phyloP scores from a whole-genome alignment of 2,113 vertebrate species.

The Tyrannus savana region DNA sequence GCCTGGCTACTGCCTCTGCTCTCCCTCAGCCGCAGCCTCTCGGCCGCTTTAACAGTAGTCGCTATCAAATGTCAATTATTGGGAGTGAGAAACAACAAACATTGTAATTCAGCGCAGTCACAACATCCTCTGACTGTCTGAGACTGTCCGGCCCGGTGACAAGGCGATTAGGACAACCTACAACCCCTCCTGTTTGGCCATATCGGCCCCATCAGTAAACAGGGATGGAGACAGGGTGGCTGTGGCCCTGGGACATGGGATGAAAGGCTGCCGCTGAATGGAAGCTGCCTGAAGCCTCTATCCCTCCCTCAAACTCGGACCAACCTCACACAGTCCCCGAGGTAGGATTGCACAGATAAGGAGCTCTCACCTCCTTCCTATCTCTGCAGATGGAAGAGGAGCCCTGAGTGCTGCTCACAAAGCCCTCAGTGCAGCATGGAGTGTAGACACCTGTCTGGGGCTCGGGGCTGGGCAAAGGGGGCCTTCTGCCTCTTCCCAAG shows the following conservation, averaged over 20 bases:
- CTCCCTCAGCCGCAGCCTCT: background rate
- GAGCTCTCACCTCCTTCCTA: background rate
- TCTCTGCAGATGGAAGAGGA: background rate
- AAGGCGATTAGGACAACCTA: slow-evolving; percentile 62
- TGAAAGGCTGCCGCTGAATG: slow-evolving; percentile 39
- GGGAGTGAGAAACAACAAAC: slow-evolving; percentile 75
- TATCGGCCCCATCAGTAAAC: slow-evolving; percentile 77
- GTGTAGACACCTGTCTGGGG: fast-evolving
- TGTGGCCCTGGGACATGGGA: slow-evolving; percentile 68
- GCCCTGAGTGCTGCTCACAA: background rate
- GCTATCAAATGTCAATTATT: slow-evolving; percentile 73
- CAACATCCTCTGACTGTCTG: slow-evolving; percentile 73
- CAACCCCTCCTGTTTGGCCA: slow-evolving; percentile 35
- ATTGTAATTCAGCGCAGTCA: slow-evolving; percentile 69
- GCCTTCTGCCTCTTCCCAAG: background rate
- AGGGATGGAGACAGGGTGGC: slow-evolving; percentile 74
- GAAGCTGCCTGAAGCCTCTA: background rate
- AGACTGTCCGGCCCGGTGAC: slow-evolving; percentile 50
- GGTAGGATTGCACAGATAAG: background rate
- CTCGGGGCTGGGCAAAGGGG: background rate
- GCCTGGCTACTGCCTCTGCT: background rate
- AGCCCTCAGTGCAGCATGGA: fast-evolving
- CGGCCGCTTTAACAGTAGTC: slow-evolving; percentile 47
- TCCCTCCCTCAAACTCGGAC: background rate
- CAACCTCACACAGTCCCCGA: background rate